These are phyloP conservation scores for Micrasema minimum DNA, from an alignment of 1,140 invertebrate genomes.

Conservation along the genomic window DNA sequence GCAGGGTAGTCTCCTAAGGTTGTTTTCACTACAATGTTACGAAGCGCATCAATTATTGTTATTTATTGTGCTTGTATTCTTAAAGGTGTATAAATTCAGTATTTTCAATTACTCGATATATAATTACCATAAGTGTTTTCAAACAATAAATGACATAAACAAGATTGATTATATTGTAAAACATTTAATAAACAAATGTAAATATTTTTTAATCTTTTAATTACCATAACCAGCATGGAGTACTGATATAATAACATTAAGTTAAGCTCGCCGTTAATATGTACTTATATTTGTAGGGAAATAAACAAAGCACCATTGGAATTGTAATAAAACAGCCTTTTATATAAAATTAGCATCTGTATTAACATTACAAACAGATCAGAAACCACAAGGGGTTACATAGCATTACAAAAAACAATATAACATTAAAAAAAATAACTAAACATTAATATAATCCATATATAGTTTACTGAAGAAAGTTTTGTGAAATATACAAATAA, in stretches of 20 bases:
- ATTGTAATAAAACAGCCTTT: constrained; percentile 31
- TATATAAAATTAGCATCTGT: constrained; percentile 31
- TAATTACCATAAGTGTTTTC: constrained; percentile 44
- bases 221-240: constrained; percentile 1
- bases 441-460: constrained; percentile 55
- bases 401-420: constrained; percentile 39
- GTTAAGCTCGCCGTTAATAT: neutral
- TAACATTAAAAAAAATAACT: constrained; percentile 58
- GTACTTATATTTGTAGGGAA: neutral
- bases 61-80: constrained; percentile 41
- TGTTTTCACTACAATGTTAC: no score
- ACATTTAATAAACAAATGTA: constrained; percentile 47
- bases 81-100: constrained; percentile 42
- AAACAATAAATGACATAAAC: constrained; percentile 39
- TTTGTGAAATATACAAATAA: constrained; percentile 45
- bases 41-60: constrained; percentile 32
- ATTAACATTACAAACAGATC: constrained; percentile 22
- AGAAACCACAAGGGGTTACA: constrained; percentile 8
- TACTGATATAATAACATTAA: neutral
- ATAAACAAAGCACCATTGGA: no score
- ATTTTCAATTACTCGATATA: constrained; percentile 47
- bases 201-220: constrained; percentile 25
- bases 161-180: constrained; percentile 45
- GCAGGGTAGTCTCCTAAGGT: constrained; percentile 32
- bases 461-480: constrained; percentile 55